These are phyloP conservation scores for Argyrosomus japonicus DNA, from an alignment of 2,113 vertebrate genomes.

Conservation along the genomic window DNA sequence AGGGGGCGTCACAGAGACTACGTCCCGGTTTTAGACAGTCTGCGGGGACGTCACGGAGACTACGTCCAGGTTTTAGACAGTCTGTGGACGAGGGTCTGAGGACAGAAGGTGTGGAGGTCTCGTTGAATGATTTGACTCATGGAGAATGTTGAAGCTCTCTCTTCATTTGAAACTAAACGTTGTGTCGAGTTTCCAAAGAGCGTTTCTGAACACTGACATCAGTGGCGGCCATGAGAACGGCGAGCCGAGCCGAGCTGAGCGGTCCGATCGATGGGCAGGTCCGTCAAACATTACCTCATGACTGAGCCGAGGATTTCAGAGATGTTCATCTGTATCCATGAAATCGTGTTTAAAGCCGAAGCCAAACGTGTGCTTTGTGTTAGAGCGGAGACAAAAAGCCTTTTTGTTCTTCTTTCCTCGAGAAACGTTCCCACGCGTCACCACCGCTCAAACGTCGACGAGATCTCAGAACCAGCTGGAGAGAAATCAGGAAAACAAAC, in stretches of 20 bases:
- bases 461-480: neutral
- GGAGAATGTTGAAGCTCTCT: neutral
- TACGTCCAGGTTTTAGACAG: too few relatives aligned
- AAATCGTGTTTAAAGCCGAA: neutral
- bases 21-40: too few relatives aligned
- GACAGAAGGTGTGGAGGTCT: too few relatives aligned
- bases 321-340: constrained; percentile 27
- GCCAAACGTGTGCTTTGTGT: constrained; percentile 61
- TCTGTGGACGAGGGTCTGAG: too few relatives aligned
- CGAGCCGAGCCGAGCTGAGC: neutral
- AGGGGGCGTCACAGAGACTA: too few relatives aligned
- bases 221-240: constrained; percentile 26
- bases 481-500: constrained; percentile 48
- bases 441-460: neutral
- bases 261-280: constrained; percentile 40
- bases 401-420: constrained; percentile 14
- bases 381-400: constrained; percentile 29
- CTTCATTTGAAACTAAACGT: neutral
- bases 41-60: too few relatives aligned
- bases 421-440: constrained; percentile 45
- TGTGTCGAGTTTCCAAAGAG: constrained; percentile 32
- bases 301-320: constrained; percentile 18
- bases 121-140: too few relatives aligned
- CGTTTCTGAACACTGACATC: constrained; percentile 5
- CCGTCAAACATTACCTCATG: constrained; percentile 45